Base-by-base conservation (phyloP, 2,113 vertebrate genomes). In the Saguinus imperator region DNA sequence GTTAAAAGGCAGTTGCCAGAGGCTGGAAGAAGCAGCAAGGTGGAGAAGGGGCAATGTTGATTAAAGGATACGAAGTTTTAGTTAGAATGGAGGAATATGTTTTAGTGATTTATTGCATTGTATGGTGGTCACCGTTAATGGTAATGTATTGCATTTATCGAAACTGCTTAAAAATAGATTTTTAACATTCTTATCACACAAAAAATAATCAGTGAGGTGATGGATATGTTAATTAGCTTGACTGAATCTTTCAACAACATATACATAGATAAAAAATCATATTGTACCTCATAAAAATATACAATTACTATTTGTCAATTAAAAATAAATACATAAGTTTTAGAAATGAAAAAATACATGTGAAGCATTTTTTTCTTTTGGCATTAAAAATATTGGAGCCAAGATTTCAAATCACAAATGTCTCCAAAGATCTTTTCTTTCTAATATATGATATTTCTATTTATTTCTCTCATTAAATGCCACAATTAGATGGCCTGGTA, bases 401-500 rank as follows among this genome's bases (percentile, higher is more conserved):
- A 77, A 80, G 9, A 79, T 87, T 83, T 87, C 37, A 86, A 86
- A 66, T 43, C 12, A 52, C 40, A 77, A 87, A 70, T 82, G 7
- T 72, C 68, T 79, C 32, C 25, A 27, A 93, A 37, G n/a, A n/a
- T 55, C 17, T 96, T 12, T 89, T 21, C 23, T 89, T 94, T 95
- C 57, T 86, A 81, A 58, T 61, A 7, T 6, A 82, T 79, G 64
- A 32, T 58, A 91, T 91, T 84, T 96, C 43, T 83, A 79, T 68
- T 91, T 82, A 35, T 79, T 85, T 94, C 8, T 50, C 43, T 64
- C 20, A 66, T 87, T 91, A 87, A 83, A 95, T 93, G 37, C 17
- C 18, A 93, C 16, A 27, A 37, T 79, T 35, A 27, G 84, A 0
- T n/a, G 0, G 8, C 14, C 35, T 43, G 27, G 4, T 21, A 75